These are phyloP conservation scores for Hippopotamyrus pictus DNA, from an alignment of 2,797 vertebrate genomes.

Conservation along the genomic window DNA sequence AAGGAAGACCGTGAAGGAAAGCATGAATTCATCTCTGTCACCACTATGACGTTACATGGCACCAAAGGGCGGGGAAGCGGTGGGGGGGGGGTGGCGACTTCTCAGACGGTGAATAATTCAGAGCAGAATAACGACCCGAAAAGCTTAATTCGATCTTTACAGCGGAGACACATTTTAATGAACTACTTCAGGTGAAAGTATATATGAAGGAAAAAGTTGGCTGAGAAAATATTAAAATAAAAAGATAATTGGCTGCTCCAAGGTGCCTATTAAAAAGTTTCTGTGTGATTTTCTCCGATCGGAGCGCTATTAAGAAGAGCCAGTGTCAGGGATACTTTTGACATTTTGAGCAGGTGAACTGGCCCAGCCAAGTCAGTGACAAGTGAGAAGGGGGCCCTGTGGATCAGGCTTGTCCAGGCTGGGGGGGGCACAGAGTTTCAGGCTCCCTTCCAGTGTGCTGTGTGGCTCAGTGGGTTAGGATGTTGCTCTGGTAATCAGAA, in stretches of 20 bases:
- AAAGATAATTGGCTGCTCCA: background rate
- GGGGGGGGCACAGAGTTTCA: background rate
- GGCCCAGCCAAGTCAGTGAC: background rate
- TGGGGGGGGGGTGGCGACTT: background rate
- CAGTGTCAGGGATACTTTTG: background rate
- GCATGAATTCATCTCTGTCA: conserved; percentile 14
- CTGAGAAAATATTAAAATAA: background rate
- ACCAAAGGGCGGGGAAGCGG: conserved; percentile 9
- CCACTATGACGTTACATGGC: conserved; percentile 12
- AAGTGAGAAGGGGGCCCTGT: background rate
- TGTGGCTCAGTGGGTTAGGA: background rate
- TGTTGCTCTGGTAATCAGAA: background rate
- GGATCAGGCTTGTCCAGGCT: background rate
- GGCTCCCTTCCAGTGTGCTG: background rate
- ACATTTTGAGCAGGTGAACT: background rate
- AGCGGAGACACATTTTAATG: background rate
- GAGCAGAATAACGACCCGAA: conserved; percentile 22
- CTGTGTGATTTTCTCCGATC: background rate
- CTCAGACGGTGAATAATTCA: conserved; percentile 7
- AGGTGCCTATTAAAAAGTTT: conserved; percentile 5
- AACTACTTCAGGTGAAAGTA: background rate
- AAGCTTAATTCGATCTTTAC: background rate
- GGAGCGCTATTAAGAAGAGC: background rate
- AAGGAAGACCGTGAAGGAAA: conserved; percentile 20
- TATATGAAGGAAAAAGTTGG: background rate